phyloP scores from a whole-genome alignment of 2,888 invertebrate species.

The Nemotelus pantherinus region DNA sequence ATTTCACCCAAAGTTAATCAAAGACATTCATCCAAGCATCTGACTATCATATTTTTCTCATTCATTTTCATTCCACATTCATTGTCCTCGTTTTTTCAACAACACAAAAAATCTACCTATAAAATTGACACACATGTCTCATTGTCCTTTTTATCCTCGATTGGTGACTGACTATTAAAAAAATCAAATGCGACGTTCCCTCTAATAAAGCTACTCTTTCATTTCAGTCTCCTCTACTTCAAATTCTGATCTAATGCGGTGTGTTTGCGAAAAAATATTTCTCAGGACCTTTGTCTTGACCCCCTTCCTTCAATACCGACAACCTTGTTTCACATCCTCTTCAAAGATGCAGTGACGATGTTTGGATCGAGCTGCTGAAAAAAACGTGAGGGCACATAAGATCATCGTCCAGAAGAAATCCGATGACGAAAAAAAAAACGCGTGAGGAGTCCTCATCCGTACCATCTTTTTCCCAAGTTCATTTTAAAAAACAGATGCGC shows the following conservation, averaged over 20 bases:
- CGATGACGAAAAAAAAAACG: conserved; percentile 25
- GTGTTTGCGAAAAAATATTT: conserved; percentile 8
- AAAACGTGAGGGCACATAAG: conserved; percentile 29
- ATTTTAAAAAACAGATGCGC: conserved; percentile 42
- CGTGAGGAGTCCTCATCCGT: neutral
- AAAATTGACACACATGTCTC: conserved; percentile 28
- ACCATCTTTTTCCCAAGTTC: conserved; percentile 13
- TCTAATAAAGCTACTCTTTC: neutral
- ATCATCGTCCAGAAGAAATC: conserved; percentile 30
- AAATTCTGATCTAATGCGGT: neutral
- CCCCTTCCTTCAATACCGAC: conserved; percentile 12
- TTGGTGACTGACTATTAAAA: no score
- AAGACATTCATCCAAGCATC: neutral
- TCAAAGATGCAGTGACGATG: neutral
- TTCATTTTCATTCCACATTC: neutral
- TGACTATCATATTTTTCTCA: conserved; percentile 12
- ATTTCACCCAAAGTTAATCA: neutral
- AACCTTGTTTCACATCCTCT: conserved; percentile 31
- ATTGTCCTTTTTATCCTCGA: neutral
- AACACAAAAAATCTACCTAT: conserved; percentile 2
- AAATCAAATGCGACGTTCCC: neutral
- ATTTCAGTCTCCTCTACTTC: neutral
- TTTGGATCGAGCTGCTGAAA: neutral
- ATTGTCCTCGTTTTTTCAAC: no score
- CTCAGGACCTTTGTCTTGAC: conserved; percentile 44